Evolutionary conservation across 2,888 invertebrate genomes (phyloP).

Genomic region (Sthenelais limicola): DNA sequence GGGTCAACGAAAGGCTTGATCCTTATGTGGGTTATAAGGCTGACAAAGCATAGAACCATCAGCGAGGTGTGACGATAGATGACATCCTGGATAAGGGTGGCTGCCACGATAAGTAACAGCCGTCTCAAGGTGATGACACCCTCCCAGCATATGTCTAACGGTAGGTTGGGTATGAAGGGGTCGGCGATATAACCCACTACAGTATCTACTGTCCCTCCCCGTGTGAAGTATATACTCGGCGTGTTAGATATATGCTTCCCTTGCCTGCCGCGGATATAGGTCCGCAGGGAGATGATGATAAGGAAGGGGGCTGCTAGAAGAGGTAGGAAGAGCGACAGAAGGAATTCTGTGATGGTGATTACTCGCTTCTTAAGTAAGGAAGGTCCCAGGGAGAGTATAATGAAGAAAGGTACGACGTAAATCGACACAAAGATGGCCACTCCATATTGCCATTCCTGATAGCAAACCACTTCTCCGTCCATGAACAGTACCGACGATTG

Average conservation of each 20-base stretch:
- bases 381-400: conserved; percentile 44
- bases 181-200: conserved; percentile 44
- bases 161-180: conserved; percentile 39
- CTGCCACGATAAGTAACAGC: conserved; percentile 31
- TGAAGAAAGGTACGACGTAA: conserved; percentile 48
- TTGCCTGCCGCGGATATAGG: not conserved
- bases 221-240: not conserved
- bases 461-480: conserved; percentile 47
- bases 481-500: conserved; percentile 42
- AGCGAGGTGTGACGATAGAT: conserved; percentile 21
- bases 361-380: conserved; percentile 34
- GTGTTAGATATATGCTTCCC: not conserved
- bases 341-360: conserved; percentile 15
- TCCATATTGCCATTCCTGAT: conserved; percentile 46
- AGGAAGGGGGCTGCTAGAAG: conserved; percentile 23
- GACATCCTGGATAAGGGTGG: conserved; percentile 23
- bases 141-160: conserved; percentile 48
- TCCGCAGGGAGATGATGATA: not conserved
- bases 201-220: conserved; percentile 10
- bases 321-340: conserved; percentile 25
- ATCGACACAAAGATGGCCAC: conserved; percentile 37
- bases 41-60: conserved; percentile 20
- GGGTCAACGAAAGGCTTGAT: conserved; percentile 40
- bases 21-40: conserved; percentile 28
- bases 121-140: conserved; percentile 48